These are phyloP conservation scores for Adrianichthys oophorus DNA, from an alignment of 2,797 vertebrate genomes.

Conservation along the genomic window DNA sequence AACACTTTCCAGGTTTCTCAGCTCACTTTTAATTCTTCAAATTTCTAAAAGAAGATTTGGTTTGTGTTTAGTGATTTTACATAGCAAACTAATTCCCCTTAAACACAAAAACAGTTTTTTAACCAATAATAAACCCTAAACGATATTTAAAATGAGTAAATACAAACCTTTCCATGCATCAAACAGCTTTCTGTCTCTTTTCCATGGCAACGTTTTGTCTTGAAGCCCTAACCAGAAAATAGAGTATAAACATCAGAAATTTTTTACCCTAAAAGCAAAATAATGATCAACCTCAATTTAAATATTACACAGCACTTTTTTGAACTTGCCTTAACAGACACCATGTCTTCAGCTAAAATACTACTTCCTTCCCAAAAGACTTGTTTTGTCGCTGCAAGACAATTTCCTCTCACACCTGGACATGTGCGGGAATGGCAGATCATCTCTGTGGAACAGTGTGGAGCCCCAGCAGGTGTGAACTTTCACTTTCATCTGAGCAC, in stretches of 20 bases:
- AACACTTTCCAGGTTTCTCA: no score
- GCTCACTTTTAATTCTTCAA: background rate
- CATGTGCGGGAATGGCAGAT: constrained; percentile 79
- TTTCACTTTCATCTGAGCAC: constrained; percentile 74
- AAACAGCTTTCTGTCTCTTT: constrained; percentile 79
- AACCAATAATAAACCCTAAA: background rate
- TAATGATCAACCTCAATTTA: background rate
- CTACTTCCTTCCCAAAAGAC: background rate
- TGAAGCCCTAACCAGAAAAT: constrained; percentile 77
- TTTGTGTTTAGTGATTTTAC: background rate
- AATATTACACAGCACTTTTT: constrained; percentile 5
- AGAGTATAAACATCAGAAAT: constrained; percentile 1
- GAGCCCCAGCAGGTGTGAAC: constrained; percentile 83
- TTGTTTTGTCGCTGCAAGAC: background rate
- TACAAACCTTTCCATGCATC: constrained; percentile 83
- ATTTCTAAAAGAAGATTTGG: background rate
- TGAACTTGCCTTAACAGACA: background rate
- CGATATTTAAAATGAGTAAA: background rate
- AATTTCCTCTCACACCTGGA: constrained; percentile 65
- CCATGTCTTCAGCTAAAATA: background rate
- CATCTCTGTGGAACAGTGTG: constrained; percentile 82
- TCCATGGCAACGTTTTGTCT: constrained; percentile 83
- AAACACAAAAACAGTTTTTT: background rate
- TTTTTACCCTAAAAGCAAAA: background rate
- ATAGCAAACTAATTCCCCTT: background rate